Evolutionary conservation across 2,797 vertebrate species (phyloP).

Genomic region (Sebastes ruberrimus): DNA sequence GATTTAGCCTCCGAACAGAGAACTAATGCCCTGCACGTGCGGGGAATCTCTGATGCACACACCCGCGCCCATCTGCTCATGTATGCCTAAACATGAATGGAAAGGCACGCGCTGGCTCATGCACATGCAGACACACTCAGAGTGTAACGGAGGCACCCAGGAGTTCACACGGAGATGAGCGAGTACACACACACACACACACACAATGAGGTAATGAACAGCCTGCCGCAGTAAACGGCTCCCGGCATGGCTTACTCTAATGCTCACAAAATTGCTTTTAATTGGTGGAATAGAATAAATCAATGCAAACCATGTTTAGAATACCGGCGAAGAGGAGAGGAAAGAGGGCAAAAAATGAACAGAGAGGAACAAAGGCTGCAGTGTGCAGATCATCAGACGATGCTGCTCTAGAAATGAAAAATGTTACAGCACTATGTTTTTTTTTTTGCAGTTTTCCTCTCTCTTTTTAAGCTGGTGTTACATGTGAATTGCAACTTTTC

Average conservation of each 20-base stretch:
- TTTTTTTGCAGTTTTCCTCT: background rate
- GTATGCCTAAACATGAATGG: constrained; percentile 35
- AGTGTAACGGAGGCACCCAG: constrained; percentile 34
- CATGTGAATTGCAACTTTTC: constrained; percentile 5
- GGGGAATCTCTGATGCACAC: constrained; percentile 55
- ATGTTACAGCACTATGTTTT: background rate
- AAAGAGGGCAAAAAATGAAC: background rate
- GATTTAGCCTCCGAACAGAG: constrained; percentile 70
- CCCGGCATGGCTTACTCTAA: constrained; percentile 67
- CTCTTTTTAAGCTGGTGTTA: constrained; percentile 2
- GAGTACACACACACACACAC: constrained; percentile 4
- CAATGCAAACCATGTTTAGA: constrained; percentile 72
- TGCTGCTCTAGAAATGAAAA: constrained; percentile 19
- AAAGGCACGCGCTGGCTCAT: background rate
- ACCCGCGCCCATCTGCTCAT: constrained; percentile 50
- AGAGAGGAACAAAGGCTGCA: constrained; percentile 1
- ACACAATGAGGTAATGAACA: constrained; percentile 62
- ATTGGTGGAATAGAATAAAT: constrained; percentile 77
- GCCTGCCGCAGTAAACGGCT: constrained; percentile 55
- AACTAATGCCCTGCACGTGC: constrained; percentile 67
- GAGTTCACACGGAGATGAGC: constrained; percentile 20
- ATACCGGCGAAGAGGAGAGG: constrained; percentile 31
- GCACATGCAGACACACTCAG: constrained; percentile 20
- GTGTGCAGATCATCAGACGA: constrained; percentile 26
- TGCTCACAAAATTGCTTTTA: constrained; percentile 78